Evolutionary conservation across 2,113 vertebrate genomes (phyloP).

Genomic region (Sebastes schlegelii): DNA sequence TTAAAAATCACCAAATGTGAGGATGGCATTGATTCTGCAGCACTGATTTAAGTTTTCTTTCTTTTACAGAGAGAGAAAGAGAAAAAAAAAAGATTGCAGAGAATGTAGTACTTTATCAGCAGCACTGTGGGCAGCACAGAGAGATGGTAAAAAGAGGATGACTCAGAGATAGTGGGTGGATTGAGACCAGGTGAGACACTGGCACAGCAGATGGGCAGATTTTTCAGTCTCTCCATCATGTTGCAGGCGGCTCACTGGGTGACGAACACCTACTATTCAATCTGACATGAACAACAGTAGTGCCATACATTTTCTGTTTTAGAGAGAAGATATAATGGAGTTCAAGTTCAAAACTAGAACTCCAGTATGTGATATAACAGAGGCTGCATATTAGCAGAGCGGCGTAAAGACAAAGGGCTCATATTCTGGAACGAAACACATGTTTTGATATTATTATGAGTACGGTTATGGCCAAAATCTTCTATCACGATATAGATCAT

Average conservation of each 20-base stretch:
- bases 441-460: background rate
- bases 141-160: slow-evolving; percentile 65
- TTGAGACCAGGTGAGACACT: slow-evolving; percentile 75
- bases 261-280: slow-evolving; percentile 46
- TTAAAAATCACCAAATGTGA: slow-evolving; percentile 58
- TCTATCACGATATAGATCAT: too few relatives aligned
- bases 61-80: slow-evolving; percentile 10
- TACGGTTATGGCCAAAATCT: too few relatives aligned
- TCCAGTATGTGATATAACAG: slow-evolving; percentile 10
- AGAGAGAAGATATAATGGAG: slow-evolving; percentile 6
- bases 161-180: slow-evolving; percentile 76
- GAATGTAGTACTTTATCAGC: slow-evolving; percentile 59
- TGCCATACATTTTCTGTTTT: slow-evolving; percentile 21
- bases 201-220: slow-evolving; percentile 72
- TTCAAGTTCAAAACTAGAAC: slow-evolving; percentile 17
- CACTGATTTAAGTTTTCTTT: slow-evolving; percentile 45
- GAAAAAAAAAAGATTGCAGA: slow-evolving; percentile 9
- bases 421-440: background rate
- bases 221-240: slow-evolving; percentile 51
- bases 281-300: slow-evolving; percentile 26
- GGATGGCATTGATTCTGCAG: slow-evolving; percentile 60
- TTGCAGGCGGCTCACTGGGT: slow-evolving; percentile 50
- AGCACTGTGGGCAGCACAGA: slow-evolving; percentile 73
- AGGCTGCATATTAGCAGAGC: slow-evolving; percentile 16
- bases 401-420: background rate